A percentile compares a stretch with the other conserved stretches of the same genome.
Evolutionary conservation across 2,113 vertebrate genomes (phyloP).

Genomic region (Triplophysa siluroides): DNA sequence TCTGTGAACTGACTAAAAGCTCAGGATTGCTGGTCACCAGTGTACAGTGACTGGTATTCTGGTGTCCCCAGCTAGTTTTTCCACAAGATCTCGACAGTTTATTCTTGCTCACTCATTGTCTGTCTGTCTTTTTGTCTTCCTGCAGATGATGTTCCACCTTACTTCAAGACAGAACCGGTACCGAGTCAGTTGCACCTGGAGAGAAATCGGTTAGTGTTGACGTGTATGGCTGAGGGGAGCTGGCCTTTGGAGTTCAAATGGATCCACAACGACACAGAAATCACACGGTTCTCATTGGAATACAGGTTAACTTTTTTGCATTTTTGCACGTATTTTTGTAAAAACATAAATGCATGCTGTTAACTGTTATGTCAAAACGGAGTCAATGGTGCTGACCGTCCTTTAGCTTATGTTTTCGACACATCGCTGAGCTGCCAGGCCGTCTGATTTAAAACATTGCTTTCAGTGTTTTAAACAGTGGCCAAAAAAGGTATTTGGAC

Average conservation of each 20-base stretch:
- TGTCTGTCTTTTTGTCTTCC: slow-evolving; percentile 10
- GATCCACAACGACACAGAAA: slow-evolving; percentile 88
- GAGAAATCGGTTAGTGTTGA: slow-evolving; percentile 95
- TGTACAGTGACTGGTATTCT: too few relatives aligned
- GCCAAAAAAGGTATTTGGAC: too few relatives aligned
- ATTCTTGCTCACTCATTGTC: neutral
- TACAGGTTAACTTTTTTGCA: slow-evolving; percentile 80
- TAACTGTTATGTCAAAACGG: too few relatives aligned
- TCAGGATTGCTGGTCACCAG: too few relatives aligned
- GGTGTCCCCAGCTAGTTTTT: too few relatives aligned
- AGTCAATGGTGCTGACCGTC: too few relatives aligned
- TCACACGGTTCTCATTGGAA: slow-evolving; percentile 94
- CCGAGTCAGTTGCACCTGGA: slow-evolving; percentile 94
- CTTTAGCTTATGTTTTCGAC: too few relatives aligned
- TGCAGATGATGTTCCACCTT: slow-evolving; percentile 91
- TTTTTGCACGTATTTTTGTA: neutral
- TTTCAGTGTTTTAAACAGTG: too few relatives aligned
- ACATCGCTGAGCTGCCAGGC: too few relatives aligned
- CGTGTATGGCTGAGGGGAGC: slow-evolving; percentile 98
- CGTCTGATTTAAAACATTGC: too few relatives aligned
- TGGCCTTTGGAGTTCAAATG: slow-evolving; percentile 99
- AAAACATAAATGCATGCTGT: too few relatives aligned
- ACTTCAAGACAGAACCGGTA: slow-evolving; percentile 96
- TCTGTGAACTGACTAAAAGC: too few relatives aligned
- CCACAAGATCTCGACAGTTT: neutral